Percentiles rank a stretch among this genome's conserved stretches.
These are phyloP conservation scores for Theristus sp. DNA, from an alignment of 2,888 invertebrate genomes.

Conservation along the genomic window DNA sequence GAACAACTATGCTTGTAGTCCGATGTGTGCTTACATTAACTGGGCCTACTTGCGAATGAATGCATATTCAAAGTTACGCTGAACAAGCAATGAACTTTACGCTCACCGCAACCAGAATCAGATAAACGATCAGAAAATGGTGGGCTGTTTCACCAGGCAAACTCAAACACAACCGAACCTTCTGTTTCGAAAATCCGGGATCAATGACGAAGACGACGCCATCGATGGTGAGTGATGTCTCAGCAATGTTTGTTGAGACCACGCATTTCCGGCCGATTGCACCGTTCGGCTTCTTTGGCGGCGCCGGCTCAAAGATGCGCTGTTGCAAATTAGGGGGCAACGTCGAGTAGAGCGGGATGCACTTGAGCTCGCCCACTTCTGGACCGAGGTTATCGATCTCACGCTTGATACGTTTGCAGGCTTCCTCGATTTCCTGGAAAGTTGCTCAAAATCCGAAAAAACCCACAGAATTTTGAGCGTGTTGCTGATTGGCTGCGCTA, in stretches of 20 bases:
- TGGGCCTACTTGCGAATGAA: too few species aligned
- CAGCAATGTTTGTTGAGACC: slow-evolving; percentile 96
- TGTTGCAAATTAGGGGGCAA: slow-evolving; percentile 72
- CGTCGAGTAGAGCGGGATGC: slow-evolving; percentile 95
- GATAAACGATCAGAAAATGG: too few species aligned
- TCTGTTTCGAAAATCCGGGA: slow-evolving; percentile 97
- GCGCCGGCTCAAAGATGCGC: slow-evolving; percentile 87
- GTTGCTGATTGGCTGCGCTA: too few species aligned
- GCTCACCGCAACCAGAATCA: too few species aligned
- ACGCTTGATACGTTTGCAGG: slow-evolving; percentile 84
- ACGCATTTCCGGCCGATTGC: slow-evolving; percentile 39
- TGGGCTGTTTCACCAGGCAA: too few species aligned
- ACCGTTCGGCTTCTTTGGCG: slow-evolving; percentile 49
- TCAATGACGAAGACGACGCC: slow-evolving; percentile 99
- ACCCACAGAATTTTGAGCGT: too few species aligned
- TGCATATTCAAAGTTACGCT: too few species aligned
- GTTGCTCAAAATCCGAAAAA: too few species aligned
- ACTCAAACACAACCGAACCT: too few species aligned
- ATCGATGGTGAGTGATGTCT: slow-evolving; percentile 93
- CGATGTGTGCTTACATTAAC: too few species aligned
- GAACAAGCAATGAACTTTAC: too few species aligned
- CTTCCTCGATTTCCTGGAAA: slow-evolving; percentile 76
- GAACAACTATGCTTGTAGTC: too few species aligned
- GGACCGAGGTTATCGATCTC: slow-evolving; percentile 79
- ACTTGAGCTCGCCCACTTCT: slow-evolving; percentile 88